phyloP scores from a whole-genome alignment of 2,113 vertebrate genomes.

The Archocentrus centrarchus region DNA sequence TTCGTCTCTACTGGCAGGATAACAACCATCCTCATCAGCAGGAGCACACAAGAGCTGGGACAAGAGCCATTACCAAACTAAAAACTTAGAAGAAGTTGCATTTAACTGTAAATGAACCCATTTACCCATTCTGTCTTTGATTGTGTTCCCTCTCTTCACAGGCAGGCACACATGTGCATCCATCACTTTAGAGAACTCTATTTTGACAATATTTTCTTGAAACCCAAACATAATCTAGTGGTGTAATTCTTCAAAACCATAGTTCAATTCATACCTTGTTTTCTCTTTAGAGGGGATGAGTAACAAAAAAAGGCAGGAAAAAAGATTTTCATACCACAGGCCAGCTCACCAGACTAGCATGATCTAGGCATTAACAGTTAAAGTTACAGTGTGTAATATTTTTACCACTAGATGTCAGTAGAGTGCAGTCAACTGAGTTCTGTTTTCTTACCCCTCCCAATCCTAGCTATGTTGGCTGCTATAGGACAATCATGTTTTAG shows the following conservation, averaged over 20 bases:
- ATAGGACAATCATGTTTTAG: too few relatives aligned
- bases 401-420: too few relatives aligned
- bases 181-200: background rate
- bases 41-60: constrained; percentile 8
- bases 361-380: too few relatives aligned
- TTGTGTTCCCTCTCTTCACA: background rate
- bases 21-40: constrained; percentile 3
- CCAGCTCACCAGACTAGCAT: too few relatives aligned
- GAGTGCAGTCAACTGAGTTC: too few relatives aligned
- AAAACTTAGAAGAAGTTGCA: constrained; percentile 17
- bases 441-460: too few relatives aligned
- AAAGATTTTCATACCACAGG: too few relatives aligned
- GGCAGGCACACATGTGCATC: background rate
- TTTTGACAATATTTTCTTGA: background rate
- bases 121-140: constrained; percentile 6
- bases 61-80: background rate
- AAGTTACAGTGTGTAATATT: too few relatives aligned
- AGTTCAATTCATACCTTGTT: background rate
- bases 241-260: background rate
- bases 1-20: constrained; percentile 16
- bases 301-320: too few relatives aligned
- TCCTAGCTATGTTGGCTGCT: too few relatives aligned
- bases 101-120: constrained; percentile 26
- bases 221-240: background rate
- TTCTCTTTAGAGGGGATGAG: background rate